A percentile compares a stretch with the other conserved stretches of the same genome.
These are phyloP conservation scores for Hypercompe scribonia DNA, from an alignment of 2,888 invertebrate species.

Conservation along the genomic window DNA sequence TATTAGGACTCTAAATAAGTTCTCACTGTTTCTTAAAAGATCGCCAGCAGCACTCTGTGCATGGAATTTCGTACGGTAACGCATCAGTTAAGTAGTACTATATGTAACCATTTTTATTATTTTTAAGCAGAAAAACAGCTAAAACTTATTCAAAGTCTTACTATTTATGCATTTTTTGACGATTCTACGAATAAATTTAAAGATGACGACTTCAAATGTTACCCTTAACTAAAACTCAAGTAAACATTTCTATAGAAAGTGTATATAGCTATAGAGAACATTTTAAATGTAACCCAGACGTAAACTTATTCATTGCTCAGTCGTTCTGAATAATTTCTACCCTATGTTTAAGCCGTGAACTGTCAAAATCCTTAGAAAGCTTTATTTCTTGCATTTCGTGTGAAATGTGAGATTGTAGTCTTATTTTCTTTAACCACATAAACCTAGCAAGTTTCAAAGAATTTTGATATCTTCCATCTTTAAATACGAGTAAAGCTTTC, in stretches of 20 bases:
- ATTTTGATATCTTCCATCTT: neutral
- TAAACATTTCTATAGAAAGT: neutral
- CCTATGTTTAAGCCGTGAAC: neutral
- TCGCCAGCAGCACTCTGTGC: too few relatives aligned
- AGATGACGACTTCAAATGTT: too few relatives aligned
- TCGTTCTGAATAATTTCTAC: neutral
- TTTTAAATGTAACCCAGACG: neutral
- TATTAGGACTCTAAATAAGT: too few relatives aligned
- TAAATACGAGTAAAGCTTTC: neutral
- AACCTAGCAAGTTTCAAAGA: slow-evolving; percentile 1
- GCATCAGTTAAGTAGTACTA: too few relatives aligned
- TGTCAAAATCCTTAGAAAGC: neutral
- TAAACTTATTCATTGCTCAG: neutral
- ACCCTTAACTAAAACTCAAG: too few relatives aligned
- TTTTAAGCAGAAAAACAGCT: too few relatives aligned
- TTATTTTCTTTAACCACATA: slow-evolving; percentile 7
- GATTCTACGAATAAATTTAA: neutral
- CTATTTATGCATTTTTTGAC: too few relatives aligned
- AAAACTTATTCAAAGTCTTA: too few relatives aligned
- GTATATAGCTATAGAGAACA: neutral
- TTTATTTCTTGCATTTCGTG: neutral
- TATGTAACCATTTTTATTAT: too few relatives aligned
- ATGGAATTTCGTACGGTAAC: too few relatives aligned
- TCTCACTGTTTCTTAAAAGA: too few relatives aligned
- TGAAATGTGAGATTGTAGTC: neutral